A percentile compares a stretch with the other conserved stretches of the same genome.
phyloP scores from a whole-genome alignment of 2,888 invertebrate genomes.

The Drosophila demipolita region DNA sequence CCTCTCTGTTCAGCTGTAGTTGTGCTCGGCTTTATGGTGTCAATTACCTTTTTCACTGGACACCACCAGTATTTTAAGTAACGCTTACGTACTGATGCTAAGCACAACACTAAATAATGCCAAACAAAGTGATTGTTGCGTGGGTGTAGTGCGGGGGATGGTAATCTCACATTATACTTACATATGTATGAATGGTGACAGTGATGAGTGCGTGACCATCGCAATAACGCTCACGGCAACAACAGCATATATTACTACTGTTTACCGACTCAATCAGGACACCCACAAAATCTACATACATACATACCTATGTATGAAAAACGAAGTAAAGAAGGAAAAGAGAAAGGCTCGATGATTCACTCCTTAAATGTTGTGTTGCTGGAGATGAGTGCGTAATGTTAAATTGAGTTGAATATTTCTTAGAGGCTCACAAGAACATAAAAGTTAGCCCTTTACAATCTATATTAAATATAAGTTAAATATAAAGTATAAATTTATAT shows the following conservation, averaged over 20 bases:
- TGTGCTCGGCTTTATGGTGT: constrained; percentile 35
- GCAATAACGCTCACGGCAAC: not conserved
- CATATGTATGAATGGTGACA: not conserved
- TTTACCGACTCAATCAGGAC: not conserved
- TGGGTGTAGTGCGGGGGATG: not conserved
- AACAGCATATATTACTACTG: not conserved
- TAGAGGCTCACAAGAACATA: not conserved
- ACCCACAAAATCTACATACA: not conserved
- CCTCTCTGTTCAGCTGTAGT: not conserved
- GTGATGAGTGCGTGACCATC: constrained; percentile 39
- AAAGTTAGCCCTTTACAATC: not conserved
- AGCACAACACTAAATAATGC: constrained; percentile 26
- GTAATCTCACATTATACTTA: constrained; percentile 10
- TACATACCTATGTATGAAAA: not conserved
- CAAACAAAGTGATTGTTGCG: constrained; percentile 17
- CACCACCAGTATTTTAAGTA: constrained; percentile 60
- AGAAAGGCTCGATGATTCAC: constrained; percentile 31
- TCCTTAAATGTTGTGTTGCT: not conserved
- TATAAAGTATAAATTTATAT: not conserved
- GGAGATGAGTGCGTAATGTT: not conserved
- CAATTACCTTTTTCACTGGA: constrained; percentile 57
- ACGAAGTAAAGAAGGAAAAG: constrained; percentile 6
- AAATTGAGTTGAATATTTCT: not conserved
- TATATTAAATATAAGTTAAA: not conserved
- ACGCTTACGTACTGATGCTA: constrained; percentile 51